Base-by-base conservation (phyloP, 2,888 invertebrate genomes). In the Theretra japonica region DNA sequence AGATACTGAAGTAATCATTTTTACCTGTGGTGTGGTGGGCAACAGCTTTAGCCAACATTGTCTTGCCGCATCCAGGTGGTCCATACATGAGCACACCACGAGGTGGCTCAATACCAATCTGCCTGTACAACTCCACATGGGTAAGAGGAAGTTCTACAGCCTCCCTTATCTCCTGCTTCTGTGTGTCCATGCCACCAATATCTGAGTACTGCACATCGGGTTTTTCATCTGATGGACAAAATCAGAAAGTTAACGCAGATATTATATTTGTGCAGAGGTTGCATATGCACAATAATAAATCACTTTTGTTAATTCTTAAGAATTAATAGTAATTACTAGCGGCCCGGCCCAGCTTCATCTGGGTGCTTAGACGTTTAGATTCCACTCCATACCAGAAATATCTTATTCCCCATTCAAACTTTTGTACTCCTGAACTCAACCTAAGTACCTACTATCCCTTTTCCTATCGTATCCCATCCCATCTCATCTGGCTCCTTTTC, bases 101-200 rank as follows among this genome's bases (percentile, higher is more conserved):
- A 0, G 99, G 99, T 0, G 99, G 99, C 89, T 99, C 99, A 86
- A 99, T 99, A 91, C 99, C 99, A 85, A 98, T 98, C 95, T 99
- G 99, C 89, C 99, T 97, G 92, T 99, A 99, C 59, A 99, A 94
- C 90, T 99, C 99, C 86, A 99, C 99, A 89, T 99, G 99, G 23
- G 99, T 99, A 23, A 99, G 94, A 0, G 99, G 99, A 75, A 99
- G 92, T 89, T 99, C 99, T 0, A 99, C 99, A 6, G 99, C 99
- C 92, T 99, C 99, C 71, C 99, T 95, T 81, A 99, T 99, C 91
- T 99, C 99, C 75, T 99, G 99, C 85, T 99, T 99, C 90, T 99
- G 99, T 95, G 99, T 99, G 90, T 99, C 99, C 98, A 99, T 98
- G 53, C 99, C 99, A 90, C 99, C 99, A 86, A 99, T 99, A 86